Conservation (phyloP, 2,888 invertebrate species). For the Miltochrista miniata region DNA sequence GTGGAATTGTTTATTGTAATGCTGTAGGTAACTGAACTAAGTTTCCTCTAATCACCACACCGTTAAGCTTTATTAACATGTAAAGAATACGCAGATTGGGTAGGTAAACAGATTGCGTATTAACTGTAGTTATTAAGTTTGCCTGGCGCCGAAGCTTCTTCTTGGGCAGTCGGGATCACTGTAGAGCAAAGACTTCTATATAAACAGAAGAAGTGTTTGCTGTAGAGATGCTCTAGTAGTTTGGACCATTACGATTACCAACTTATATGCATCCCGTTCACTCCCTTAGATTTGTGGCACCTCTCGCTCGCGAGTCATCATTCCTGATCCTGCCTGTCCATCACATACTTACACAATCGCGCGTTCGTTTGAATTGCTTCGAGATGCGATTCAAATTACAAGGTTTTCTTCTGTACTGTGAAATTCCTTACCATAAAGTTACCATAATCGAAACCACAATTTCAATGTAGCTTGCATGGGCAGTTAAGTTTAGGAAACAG, state of each 20-base stretch:
- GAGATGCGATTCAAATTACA: constrained; percentile 51
- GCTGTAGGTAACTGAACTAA: neutral
- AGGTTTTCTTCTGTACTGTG: constrained; percentile 47
- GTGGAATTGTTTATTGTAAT: constrained; percentile 8
- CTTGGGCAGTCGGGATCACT: too few species aligned
- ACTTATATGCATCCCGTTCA: constrained; percentile 66
- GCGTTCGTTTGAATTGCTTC: too few species aligned
- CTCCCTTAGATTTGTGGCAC: constrained; percentile 41
- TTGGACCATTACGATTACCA: constrained; percentile 63
- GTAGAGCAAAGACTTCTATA: too few species aligned
- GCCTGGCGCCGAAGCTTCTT: too few species aligned
- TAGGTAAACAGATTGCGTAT: too few species aligned
- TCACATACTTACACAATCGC: constrained; percentile 65
- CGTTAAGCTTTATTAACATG: too few species aligned
- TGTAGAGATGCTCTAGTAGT: too few species aligned
- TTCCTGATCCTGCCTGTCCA: constrained; percentile 49
- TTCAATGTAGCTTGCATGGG: constrained; percentile 9
- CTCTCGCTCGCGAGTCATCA: constrained; percentile 45
- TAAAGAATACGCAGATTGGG: too few species aligned
- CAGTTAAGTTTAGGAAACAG: too few species aligned
- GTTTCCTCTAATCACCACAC: neutral
- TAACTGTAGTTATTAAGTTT: too few species aligned
- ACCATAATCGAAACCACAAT: constrained; percentile 23
- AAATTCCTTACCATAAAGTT: constrained; percentile 28
- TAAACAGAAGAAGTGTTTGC: too few species aligned